Conservation (phyloP, 1,140 invertebrate genomes). For the Atta cephalotes region DNA sequence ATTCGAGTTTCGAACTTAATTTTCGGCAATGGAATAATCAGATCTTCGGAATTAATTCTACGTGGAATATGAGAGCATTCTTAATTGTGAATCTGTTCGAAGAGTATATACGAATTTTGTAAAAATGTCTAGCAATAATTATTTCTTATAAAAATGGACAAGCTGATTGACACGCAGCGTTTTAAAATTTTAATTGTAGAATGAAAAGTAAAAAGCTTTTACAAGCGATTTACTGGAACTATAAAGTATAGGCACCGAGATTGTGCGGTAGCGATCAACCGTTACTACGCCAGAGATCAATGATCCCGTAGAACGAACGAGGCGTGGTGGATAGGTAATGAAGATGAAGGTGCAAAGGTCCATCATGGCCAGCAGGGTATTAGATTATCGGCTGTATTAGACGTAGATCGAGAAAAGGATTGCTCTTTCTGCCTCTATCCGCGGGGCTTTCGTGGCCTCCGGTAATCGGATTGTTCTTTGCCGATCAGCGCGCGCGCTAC, state of each 20-base stretch:
- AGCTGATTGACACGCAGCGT: conserved; percentile 1
- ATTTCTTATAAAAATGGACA: conserved; percentile 26
- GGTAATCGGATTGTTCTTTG: conserved; percentile 58
- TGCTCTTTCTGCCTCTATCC: conserved; percentile 51
- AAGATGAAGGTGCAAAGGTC: conserved; percentile 76
- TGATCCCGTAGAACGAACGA: conserved; percentile 64
- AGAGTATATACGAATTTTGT: background rate
- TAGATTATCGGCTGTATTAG: conserved; percentile 72
- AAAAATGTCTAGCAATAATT: conserved; percentile 16
- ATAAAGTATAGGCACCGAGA: conserved; percentile 59
- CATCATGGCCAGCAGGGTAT: conserved; percentile 56
- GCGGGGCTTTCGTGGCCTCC: conserved; percentile 17
- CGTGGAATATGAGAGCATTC: background rate
- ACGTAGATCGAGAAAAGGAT: conserved; percentile 64
- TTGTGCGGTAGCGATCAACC: conserved; percentile 57
- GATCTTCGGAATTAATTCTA: background rate
- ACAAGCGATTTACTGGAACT: conserved; percentile 31
- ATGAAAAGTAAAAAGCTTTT: background rate
- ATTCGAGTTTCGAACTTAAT: conserved; percentile 32
- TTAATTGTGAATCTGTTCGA: background rate
- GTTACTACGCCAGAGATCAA: conserved; percentile 63
- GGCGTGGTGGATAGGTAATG: conserved; percentile 72
- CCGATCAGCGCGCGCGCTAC: conserved; percentile 19
- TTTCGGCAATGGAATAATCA: conserved; percentile 28
- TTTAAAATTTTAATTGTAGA: conserved; percentile 40